Evolutionary conservation across 2,888 invertebrate species (phyloP).

Genomic region (Scaptomyza caliginosa): DNA sequence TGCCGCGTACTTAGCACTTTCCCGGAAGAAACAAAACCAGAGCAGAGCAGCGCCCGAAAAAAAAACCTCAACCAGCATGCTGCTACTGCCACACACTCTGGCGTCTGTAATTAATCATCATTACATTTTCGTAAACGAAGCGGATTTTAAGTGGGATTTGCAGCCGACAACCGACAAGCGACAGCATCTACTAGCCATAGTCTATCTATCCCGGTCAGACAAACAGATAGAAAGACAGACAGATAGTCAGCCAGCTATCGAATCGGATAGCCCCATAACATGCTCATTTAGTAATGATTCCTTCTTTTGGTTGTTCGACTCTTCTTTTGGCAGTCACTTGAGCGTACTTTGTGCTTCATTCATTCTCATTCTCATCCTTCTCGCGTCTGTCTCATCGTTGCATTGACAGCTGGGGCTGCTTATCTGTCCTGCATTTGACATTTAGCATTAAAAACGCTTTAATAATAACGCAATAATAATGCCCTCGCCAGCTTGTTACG

Average conservation of each 20-base stretch:
- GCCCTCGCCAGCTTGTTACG: constrained; percentile 54
- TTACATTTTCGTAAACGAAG: constrained; percentile 79
- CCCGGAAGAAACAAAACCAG: constrained; percentile 34
- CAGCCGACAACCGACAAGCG: constrained; percentile 53
- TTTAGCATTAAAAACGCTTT: constrained; percentile 80
- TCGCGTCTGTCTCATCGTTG: constrained; percentile 18
- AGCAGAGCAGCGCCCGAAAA: constrained; percentile 33
- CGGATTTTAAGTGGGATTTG: constrained; percentile 81
- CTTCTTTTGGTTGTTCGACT: constrained; percentile 9
- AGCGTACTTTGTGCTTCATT: constrained; percentile 38
- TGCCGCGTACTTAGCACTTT: constrained; percentile 68
- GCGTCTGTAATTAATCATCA: constrained; percentile 78
- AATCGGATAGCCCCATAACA: constrained; percentile 58
- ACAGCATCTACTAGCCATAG: constrained; percentile 9
- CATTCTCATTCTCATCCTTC: constrained; percentile 6
- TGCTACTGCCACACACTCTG: constrained; percentile 43
- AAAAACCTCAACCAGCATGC: constrained; percentile 46
- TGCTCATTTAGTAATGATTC: constrained; percentile 75
- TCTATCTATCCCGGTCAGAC: constrained; percentile 7
- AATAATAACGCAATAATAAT: constrained; percentile 79
- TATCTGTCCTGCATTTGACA: constrained; percentile 80
- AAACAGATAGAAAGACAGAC: constrained; percentile 20
- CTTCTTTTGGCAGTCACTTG: constrained; percentile 47
- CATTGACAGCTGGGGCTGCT: constrained; percentile 77
- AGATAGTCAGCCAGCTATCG: constrained; percentile 39